These are phyloP conservation scores for Hydroisotoma schaefferi DNA, from an alignment of 2,888 invertebrate genomes.

Conservation along the genomic window DNA sequence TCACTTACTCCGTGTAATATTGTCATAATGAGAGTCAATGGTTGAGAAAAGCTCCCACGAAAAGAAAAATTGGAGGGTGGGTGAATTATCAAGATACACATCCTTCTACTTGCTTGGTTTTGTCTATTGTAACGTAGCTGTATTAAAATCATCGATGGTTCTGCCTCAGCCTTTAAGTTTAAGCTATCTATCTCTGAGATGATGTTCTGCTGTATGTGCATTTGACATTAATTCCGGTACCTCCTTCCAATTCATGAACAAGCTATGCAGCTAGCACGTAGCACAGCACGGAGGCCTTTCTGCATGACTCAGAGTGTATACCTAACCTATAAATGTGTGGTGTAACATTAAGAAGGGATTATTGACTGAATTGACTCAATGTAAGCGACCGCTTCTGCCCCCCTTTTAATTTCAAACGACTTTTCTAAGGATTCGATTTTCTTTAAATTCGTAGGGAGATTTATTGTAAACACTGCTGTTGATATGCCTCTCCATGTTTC, in stretches of 20 bases:
- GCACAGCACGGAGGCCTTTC: too few species aligned
- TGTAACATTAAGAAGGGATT: too few species aligned
- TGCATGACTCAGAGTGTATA: too few species aligned
- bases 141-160: conserved; percentile 13
- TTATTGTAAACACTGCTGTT: conserved; percentile 17
- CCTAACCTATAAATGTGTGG: too few species aligned
- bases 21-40: conserved; percentile 19
- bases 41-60: conserved; percentile 12
- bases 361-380: too few species aligned
- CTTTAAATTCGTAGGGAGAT: conserved; percentile 17
- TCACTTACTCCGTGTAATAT: conserved; percentile 9
- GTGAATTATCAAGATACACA: conserved; percentile 10
- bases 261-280: too few species aligned
- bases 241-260: too few species aligned
- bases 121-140: conserved; percentile 12
- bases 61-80: too few species aligned
- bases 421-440: conserved; percentile 14
- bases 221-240: conserved; percentile 13
- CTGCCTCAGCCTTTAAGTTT: not conserved
- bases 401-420: not conserved
- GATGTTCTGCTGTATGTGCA: conserved; percentile 9
- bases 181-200: too few species aligned
- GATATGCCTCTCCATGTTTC: conserved; percentile 11
- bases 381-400: not conserved
- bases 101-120: not conserved